Evolutionary conservation across 2,797 vertebrate genomes (phyloP), one percentile per base, ranked within the genome.

Genomic region (Danio jaintianensis): DNA sequence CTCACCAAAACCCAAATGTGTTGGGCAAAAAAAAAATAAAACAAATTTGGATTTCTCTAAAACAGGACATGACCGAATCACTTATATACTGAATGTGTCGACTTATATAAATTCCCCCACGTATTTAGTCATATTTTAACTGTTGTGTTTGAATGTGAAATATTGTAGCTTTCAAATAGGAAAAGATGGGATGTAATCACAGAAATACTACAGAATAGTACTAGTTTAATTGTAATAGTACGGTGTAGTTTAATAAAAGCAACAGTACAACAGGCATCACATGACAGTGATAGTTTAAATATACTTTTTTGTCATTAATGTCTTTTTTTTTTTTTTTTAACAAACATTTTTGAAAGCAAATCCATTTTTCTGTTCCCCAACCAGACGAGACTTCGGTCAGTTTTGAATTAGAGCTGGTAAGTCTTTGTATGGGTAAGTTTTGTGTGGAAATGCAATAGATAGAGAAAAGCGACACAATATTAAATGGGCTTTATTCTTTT

Each of bases 391-490:
- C 83, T 79, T 70, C 55, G 38, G 50, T 78, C 67, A 68, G 53
- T 75, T 77, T 85, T 80, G 58, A 83, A 55, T 62, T 85, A 81
- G 59, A 74, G 70, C 73, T 69, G 77, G 83, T 87, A 79, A 83
- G 86, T 87, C 67, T 69, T 42, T 72, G 29, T 40, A 55, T 72
- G 74, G 84, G 83, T 87, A 79, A 85, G 83, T 81, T 71, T 43
- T 64, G 56, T 75, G 59, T 75, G 48, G 4, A 43, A 73, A 73
- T 69, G 40, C 42, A 72, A 45, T 45, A 43, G 22, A 62, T 29
- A 58, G 53, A 56, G 7, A 50, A 45, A 75, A 62, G 63, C 36
- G 9, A 71, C 38, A 12, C 42, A 42, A 72, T 67, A 43, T 22
- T 15, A 74, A 50, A 74, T 43, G 80, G 55, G 53, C 76, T 55